Evolutionary conservation across 2,113 vertebrate species (phyloP).

Genomic region (Deroptyus accipitrinus): DNA sequence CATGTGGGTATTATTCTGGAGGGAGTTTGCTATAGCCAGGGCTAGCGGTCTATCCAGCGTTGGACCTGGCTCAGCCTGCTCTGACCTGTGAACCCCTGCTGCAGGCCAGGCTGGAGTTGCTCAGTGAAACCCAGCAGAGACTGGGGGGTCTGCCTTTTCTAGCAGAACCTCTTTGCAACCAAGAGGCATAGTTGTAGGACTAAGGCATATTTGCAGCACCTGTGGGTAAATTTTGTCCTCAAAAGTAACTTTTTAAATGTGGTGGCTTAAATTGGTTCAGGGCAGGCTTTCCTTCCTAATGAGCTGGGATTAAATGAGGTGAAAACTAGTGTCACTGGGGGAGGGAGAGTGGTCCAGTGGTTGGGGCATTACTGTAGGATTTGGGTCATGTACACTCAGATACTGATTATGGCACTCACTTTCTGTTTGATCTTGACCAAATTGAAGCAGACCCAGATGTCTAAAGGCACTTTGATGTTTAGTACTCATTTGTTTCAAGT

Average conservation of each 20-base stretch:
- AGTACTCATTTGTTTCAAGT: neutral
- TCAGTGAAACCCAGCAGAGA: neutral
- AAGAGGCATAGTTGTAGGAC: neutral
- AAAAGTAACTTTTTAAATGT: neutral
- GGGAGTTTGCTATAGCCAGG: neutral
- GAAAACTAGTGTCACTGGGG: neutral
- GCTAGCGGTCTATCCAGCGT: fast-evolving
- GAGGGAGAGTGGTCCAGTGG: neutral
- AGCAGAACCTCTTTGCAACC: neutral
- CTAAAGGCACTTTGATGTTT: neutral
- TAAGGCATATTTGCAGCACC: neutral
- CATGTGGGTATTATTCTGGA: neutral
- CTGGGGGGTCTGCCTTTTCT: neutral
- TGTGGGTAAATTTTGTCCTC: fast-evolving
- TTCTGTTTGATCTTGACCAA: neutral
- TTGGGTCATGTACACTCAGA: neutral
- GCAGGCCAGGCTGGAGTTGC: neutral
- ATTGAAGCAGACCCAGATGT: neutral
- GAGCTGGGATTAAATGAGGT: neutral
- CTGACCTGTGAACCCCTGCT: fast-evolving
- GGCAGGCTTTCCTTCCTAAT: neutral
- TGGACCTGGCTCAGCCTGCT: neutral
- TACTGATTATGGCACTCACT: neutral
- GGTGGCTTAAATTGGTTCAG: neutral
- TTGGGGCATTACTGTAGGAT: neutral